A percentile compares a stretch with the other conserved stretches of the same genome.
Evolutionary conservation across 1,140 invertebrate species (phyloP).

Genomic region (Ceratosolen solmsi): DNA sequence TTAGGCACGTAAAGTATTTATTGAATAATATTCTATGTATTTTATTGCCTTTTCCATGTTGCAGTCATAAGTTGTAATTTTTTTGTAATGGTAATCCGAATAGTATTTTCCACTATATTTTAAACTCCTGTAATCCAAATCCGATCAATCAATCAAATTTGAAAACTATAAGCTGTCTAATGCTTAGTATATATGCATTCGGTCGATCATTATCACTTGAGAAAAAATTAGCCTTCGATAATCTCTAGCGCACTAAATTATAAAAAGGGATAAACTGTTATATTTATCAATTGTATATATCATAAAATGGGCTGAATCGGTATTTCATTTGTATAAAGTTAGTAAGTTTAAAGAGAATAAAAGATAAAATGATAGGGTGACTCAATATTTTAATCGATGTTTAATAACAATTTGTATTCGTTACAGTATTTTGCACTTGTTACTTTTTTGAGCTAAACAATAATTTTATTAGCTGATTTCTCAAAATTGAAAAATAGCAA

Average conservation of each 20-base stretch:
- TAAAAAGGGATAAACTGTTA: slow-evolving; percentile 31
- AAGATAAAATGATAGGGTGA: background rate
- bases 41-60: no score
- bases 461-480: no score
- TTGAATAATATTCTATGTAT: no score
- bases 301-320: background rate
- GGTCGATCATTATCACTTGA: slow-evolving; percentile 28
- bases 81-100: background rate
- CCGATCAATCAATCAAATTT: slow-evolving; percentile 25
- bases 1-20: no score
- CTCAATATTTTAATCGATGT: background rate
- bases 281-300: slow-evolving; percentile 27
- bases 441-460: no score
- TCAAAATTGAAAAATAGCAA: no score
- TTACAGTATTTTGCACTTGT: no score
- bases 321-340: background rate
- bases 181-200: background rate
- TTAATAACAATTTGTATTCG: no score
- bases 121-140: slow-evolving; percentile 12
- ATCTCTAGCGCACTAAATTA: slow-evolving; percentile 38
- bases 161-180: slow-evolving; percentile 37
- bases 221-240: slow-evolving; percentile 5
- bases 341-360: background rate
- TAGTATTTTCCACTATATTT: background rate
- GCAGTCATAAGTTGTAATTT: no score